A percentile compares a stretch with the other conserved stretches of the same genome.
These are phyloP conservation scores for Acronicta alni DNA, from an alignment of 2,888 invertebrate species.

Conservation along the genomic window DNA sequence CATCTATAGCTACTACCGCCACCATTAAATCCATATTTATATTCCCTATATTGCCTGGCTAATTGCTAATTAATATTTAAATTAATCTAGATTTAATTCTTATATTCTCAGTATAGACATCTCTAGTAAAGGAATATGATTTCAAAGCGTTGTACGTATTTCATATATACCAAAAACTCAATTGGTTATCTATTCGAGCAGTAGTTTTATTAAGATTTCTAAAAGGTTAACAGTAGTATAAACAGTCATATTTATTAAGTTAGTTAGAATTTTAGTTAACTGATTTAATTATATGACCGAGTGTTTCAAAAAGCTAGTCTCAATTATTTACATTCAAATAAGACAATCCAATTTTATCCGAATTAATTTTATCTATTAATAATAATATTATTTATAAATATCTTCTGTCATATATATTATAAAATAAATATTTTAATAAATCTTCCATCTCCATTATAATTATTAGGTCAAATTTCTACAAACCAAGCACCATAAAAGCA, in stretches of 20 bases:
- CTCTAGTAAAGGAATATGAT: conserved; percentile 87
- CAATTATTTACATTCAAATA: conserved; percentile 64
- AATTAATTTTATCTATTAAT: conserved; percentile 6
- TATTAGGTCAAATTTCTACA: conserved; percentile 57
- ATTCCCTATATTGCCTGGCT: no score
- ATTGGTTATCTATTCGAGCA: conserved; percentile 27
- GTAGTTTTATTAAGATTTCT: background rate
- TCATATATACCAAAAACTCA: conserved; percentile 31
- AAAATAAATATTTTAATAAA: conserved; percentile 49
- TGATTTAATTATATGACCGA: conserved; percentile 69
- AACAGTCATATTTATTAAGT: conserved; percentile 31
- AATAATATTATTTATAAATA: background rate
- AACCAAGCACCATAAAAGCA: conserved; percentile 70
- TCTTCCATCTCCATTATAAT: conserved; percentile 20
- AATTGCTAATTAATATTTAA: no score
- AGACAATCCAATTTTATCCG: conserved; percentile 7
- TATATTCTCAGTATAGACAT: conserved; percentile 14
- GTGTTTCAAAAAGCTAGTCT: conserved; percentile 85
- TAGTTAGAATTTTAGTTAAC: conserved; percentile 33
- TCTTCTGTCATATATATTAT: conserved; percentile 7
- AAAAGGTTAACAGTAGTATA: conserved; percentile 10
- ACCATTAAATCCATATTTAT: background rate
- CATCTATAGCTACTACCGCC: background rate
- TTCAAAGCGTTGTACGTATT: conserved; percentile 44
- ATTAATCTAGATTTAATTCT: no score